Base-by-base conservation (phyloP, 2,113 vertebrate species). In the Xiphorhynchus elegans region DNA sequence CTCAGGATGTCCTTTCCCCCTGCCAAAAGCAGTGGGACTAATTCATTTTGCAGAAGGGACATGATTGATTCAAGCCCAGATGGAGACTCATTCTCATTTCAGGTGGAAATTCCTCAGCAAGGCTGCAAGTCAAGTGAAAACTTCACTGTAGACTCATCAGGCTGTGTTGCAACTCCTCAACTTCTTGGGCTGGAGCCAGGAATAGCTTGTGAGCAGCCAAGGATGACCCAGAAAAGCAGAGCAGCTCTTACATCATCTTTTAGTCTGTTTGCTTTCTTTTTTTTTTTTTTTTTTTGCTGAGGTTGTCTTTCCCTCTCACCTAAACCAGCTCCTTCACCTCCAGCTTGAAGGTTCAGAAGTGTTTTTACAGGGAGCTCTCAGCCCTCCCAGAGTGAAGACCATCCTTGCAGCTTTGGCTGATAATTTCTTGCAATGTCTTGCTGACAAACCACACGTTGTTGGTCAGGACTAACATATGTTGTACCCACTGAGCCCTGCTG, bases 181-280 rank as follows among this genome's bases (percentile, higher is more conserved):
- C 11, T 39, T 66, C 67, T 91, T 94, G 72, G 69, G 59, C 37
- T 74, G 59, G 72, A 78, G 90, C 78, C 90, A 89, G 73, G 66
- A 55, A 6, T 31, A 74, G 75, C 44, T 56, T 90, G 67, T 17
- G 64, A 86, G 42, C 79, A 66, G 66, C 68, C 46, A 12, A 93
- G 64, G 59, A 39, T 93, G 90, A 86, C 90, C 93, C 69, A 95
- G 88, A 93, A 96, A 90, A 33, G 17, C 76, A 42, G 68, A 56
- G n/a, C 1, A 2, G 33, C 33, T 82, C 85, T 89, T 77, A 67
- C 29, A 53, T 49, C 3, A 7, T 9, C 29, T 33, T 56, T 47
- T 31, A 28, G 42, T 29, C 11, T 50, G 49, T 86, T 33, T 23
- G 63, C 44, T 66, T 31, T 15, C 62, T 75, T 17, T 29, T 13